A percentile compares a stretch with the other conserved stretches of the same genome.
phyloP scores from a whole-genome alignment of 1,140 invertebrate genomes.

The Mya arenaria region DNA sequence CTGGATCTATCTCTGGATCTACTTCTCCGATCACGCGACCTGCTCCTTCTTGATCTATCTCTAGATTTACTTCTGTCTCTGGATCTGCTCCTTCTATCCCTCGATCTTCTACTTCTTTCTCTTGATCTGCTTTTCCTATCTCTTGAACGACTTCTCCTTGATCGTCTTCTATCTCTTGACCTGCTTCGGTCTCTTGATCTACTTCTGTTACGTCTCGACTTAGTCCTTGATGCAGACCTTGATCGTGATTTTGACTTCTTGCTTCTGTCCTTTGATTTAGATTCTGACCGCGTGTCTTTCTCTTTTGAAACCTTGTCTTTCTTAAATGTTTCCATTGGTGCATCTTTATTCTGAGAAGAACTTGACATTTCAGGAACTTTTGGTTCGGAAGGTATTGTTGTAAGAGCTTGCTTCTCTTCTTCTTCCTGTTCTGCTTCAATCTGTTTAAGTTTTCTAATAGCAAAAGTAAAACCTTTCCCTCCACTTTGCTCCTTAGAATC shows the following conservation, averaged over 20 bases:
- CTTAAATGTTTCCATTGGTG: too few species aligned
- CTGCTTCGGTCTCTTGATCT: conserved; percentile 1
- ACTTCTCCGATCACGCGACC: conserved; percentile 7
- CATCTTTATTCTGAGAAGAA: too few species aligned
- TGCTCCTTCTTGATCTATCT: conserved; percentile 28
- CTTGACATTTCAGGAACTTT: too few species aligned
- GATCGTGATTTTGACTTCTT: conserved; percentile 41
- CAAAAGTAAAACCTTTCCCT: conserved; percentile 35
- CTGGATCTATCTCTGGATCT: not conserved
- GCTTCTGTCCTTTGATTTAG: conserved; percentile 32
- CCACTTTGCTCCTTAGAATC: conserved; percentile 27
- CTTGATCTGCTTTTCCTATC: conserved; percentile 41
- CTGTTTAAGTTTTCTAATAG: conserved; percentile 50
- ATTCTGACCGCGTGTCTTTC: not conserved
- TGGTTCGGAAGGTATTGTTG: conserved; percentile 16
- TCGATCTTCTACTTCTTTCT: conserved; percentile 21
- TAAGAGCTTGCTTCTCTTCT: conserved; percentile 50
- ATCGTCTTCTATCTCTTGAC: conserved; percentile 37
- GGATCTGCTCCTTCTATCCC: conserved; percentile 16
- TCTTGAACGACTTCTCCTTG: not conserved
- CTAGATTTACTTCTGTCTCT: conserved; percentile 37
- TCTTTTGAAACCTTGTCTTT: conserved; percentile 21
- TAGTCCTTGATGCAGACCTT: conserved; percentile 19
- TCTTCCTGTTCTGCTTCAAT: conserved; percentile 51
- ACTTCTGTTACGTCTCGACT: conserved; percentile 7